Base-by-base conservation (phyloP, 2,113 vertebrate genomes). In the Barbus barbus region DNA sequence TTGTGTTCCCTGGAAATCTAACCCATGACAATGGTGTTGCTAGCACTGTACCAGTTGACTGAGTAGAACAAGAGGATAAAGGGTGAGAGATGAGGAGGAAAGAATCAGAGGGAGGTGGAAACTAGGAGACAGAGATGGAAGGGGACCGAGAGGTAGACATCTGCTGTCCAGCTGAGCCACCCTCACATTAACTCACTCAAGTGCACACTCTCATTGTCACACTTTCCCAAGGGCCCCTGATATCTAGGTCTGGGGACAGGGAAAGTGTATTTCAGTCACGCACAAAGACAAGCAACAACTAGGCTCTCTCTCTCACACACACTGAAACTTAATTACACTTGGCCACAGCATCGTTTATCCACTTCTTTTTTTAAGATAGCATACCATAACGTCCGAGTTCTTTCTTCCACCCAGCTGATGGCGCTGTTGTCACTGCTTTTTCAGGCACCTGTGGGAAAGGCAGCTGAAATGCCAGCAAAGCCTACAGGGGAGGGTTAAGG, bases 401-500 rank as follows among this genome's bases (percentile, higher is more conserved):
- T 65, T 36, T 16, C 14, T 2, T 60, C 36, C 33, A 38, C 53
- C 92, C 94, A 94, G 93, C 91, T 94, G 93, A 94, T 91, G 93
- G 92, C 88, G 93, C 81, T 93, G 91, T 92, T 90, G 88, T 79
- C 90, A 88, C 92, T 94, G 67, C 88, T 92, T 94, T 92, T 84
- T 48, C 84, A 72, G 61, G 72, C 90, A 92, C 90, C 92, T 91
- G 83, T 87, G 93, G 91, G 90, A 92, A 78, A 86, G 87, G 85
- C 86, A 83, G 82, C 83, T 86, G 86, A 93, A 93, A 94, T 92
- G 93, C 92, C 92, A 94, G 87, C 90, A 91, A 91, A 91, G 90
- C 85, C 87, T 90, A 82, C 83, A 86, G 90, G 91, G 78, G 89
- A 92, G 88, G 89, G 82, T 73, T 87, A 86, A 65, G 84, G 88